These are phyloP conservation scores for Lutraria lutraria DNA, from an alignment of 2,888 invertebrate species.

Conservation along the genomic window DNA sequence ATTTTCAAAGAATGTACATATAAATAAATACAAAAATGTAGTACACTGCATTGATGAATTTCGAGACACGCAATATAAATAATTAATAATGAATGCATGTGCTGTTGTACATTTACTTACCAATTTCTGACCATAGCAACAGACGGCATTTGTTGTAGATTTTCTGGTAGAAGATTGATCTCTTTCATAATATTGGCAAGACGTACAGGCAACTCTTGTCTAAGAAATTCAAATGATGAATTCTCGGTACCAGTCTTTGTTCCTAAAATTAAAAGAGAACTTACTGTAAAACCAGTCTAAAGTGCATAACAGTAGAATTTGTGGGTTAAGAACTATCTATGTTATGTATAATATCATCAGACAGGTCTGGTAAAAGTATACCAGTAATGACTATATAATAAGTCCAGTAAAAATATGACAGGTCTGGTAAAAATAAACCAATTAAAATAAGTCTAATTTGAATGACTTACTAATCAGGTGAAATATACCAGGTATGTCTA, in stretches of 20 bases:
- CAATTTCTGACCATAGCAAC: constrained; percentile 94
- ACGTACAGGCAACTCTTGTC: constrained; percentile 99
- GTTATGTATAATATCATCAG: too few relatives aligned
- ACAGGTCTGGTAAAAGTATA: too few relatives aligned
- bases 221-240: constrained; percentile 96
- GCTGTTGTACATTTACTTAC: constrained; percentile 74
- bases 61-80: neutral
- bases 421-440: too few relatives aligned
- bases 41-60: neutral
- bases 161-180: constrained; percentile 97
- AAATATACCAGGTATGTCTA: too few relatives aligned
- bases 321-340: too few relatives aligned
- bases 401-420: too few relatives aligned
- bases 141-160: constrained; percentile 96
- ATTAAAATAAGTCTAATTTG: too few relatives aligned
- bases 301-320: neutral
- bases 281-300: neutral
- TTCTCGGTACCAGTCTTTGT: constrained; percentile 88
- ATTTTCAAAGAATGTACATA: neutral
- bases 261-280: constrained; percentile 70
- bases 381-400: too few relatives aligned
- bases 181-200: constrained; percentile 99
- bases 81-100: neutral
- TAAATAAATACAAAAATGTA: too few relatives aligned
- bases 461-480: too few relatives aligned